phyloP scores from a whole-genome alignment of 53 echinoderm and acorn worm genomes.

The Crossaster papposus region DNA sequence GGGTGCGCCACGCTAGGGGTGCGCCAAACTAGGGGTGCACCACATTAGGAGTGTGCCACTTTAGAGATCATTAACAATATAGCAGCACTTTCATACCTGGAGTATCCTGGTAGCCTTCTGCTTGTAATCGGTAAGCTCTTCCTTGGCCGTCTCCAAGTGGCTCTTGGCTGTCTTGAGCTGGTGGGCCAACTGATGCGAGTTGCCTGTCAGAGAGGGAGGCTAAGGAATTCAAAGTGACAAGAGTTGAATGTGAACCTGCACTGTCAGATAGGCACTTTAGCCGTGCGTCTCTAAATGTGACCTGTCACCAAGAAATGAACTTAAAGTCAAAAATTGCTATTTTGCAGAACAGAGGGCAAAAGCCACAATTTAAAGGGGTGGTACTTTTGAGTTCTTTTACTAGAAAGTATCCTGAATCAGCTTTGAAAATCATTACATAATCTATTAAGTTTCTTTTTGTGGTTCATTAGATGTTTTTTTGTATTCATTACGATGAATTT shows the following conservation, averaged over 20 bases:
- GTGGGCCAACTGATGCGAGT: conserved; percentile 68
- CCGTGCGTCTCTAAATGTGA: too few species aligned
- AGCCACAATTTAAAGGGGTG: too few species aligned
- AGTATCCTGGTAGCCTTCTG: conserved; percentile 96
- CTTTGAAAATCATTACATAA: neutral
- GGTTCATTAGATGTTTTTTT: neutral
- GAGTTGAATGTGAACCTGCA: neutral
- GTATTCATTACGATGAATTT: neutral
- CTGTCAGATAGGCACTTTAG: too few species aligned
- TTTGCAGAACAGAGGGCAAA: too few species aligned
- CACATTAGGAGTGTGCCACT: too few species aligned
- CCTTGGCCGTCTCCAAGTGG: conserved; percentile 78
- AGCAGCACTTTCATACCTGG: conserved; percentile 60
- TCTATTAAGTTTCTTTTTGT: neutral
- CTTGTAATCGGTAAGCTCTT: conserved; percentile 95
- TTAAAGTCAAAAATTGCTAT: too few species aligned
- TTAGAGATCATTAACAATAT: too few species aligned
- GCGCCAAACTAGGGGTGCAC: too few species aligned
- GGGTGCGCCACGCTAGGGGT: too few species aligned
- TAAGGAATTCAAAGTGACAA: conserved; percentile 19
- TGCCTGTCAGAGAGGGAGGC: conserved; percentile 47
- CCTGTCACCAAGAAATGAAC: too few species aligned
- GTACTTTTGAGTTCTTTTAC: too few species aligned
- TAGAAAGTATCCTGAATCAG: too few species aligned
- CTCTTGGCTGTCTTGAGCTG: conserved; percentile 81